Evolutionary conservation across 2,113 vertebrate species (phyloP).

Genomic region (Rhabdornis inornatus): DNA sequence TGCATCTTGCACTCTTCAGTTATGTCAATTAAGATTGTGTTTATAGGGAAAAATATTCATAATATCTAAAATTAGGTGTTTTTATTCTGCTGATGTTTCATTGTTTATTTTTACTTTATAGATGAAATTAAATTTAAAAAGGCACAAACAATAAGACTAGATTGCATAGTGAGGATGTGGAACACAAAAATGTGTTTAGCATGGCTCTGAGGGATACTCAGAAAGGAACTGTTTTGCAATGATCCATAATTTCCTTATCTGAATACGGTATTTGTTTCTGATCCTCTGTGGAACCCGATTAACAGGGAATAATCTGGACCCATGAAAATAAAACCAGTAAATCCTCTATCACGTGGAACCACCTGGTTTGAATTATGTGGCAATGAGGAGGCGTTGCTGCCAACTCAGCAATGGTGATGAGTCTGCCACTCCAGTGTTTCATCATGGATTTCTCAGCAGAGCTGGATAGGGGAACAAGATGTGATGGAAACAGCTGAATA

Average conservation of each 20-base stretch:
- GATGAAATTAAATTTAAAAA: not conserved
- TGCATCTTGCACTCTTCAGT: slow-evolving; percentile 19
- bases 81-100: not conserved
- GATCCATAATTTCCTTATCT: not conserved
- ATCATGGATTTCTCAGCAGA: not conserved
- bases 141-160: not conserved
- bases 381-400: not conserved
- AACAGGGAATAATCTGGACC: not conserved
- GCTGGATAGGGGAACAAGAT: not conserved
- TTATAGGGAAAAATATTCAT: slow-evolving; percentile 7
- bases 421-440: not conserved
- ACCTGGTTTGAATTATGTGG: not conserved
- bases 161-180: not conserved
- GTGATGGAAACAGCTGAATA: not conserved
- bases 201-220: not conserved
- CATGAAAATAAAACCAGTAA: not conserved
- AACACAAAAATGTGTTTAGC: not conserved
- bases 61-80: not conserved
- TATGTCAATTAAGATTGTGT: slow-evolving; percentile 17
- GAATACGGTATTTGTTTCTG: not conserved
- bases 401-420: not conserved
- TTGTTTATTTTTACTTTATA: not conserved
- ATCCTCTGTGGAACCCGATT: not conserved
- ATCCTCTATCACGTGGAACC: not conserved
- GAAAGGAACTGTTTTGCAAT: not conserved